Evolutionary conservation across 2,113 vertebrate genomes (phyloP).

Genomic region (Rhinichthys klamathensis): DNA sequence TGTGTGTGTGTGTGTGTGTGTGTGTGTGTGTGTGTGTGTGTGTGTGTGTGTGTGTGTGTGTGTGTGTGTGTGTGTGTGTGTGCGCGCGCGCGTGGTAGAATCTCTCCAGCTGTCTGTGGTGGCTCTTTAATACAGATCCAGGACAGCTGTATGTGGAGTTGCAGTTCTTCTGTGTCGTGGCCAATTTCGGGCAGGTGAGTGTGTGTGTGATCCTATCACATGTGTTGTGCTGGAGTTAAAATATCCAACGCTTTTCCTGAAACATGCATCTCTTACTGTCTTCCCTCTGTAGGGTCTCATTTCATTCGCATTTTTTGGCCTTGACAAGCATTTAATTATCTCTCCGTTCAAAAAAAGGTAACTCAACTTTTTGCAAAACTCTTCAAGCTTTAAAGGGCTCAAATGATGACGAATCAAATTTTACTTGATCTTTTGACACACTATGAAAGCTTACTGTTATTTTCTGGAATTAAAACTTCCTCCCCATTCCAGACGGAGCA

Average conservation of each 20-base stretch:
- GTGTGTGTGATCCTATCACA: neutral
- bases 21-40: neutral
- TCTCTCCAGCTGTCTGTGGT: conserved; percentile 92
- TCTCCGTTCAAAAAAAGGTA: conserved; percentile 95
- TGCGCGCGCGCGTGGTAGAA: no score
- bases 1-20: neutral
- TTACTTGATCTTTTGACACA: neutral
- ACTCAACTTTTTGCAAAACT: neutral
- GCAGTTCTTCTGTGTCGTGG: conserved; percentile 94
- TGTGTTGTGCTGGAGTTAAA: neutral
- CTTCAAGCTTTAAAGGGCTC: neutral
- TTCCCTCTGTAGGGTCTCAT: conserved; percentile 85
- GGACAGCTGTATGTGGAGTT: conserved; percentile 91
- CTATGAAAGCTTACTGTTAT: neutral
- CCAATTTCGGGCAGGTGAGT: conserved; percentile 94
- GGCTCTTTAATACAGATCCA: conserved; percentile 87
- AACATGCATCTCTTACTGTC: neutral
- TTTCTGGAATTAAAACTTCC: neutral
- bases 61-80: no score
- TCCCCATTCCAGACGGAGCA: neutral
- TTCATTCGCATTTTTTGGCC: conserved; percentile 93
- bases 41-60: conserved; percentile 13
- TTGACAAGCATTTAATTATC: conserved; percentile 95
- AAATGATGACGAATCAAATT: no score
- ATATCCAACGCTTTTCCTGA: neutral